Conservation (phyloP, 1,140 invertebrate genomes). For the Eupeodes corollae region DNA sequence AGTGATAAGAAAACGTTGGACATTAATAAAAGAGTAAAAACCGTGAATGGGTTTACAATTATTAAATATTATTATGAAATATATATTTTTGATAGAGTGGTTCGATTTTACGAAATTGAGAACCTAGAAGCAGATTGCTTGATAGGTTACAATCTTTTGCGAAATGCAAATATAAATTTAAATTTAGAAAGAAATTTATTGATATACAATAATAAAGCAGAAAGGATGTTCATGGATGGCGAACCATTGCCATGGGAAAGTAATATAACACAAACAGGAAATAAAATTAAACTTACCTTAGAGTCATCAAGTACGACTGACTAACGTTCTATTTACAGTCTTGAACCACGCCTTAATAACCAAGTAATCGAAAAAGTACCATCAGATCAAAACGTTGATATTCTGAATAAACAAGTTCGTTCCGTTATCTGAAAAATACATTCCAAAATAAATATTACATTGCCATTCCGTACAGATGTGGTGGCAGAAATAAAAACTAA, state of each 20-base stretch:
- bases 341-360: conserved; percentile 1
- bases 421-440: neutral
- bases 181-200: neutral
- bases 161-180: too few species aligned
- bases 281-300: too few species aligned
- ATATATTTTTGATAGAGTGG: conserved; percentile 4
- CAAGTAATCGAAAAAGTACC: neutral
- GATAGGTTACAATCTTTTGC: neutral
- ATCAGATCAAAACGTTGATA: neutral
- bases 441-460: neutral
- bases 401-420: neutral
- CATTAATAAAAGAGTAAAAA: neutral
- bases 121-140: neutral
- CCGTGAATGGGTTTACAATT: neutral
- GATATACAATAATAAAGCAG: too few species aligned
- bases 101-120: neutral
- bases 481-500: neutral
- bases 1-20: neutral
- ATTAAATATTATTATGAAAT: conserved; percentile 2
- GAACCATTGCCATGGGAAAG: too few species aligned
- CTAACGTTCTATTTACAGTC: neutral
- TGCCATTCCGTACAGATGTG: neutral
- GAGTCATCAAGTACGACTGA: too few species aligned
- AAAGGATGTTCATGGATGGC: too few species aligned
- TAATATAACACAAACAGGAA: too few species aligned